A percentile compares a stretch with the other conserved stretches of the same genome.
Evolutionary conservation across 2,797 vertebrate genomes (phyloP).

Genomic region (Thripadectes ignobilis): DNA sequence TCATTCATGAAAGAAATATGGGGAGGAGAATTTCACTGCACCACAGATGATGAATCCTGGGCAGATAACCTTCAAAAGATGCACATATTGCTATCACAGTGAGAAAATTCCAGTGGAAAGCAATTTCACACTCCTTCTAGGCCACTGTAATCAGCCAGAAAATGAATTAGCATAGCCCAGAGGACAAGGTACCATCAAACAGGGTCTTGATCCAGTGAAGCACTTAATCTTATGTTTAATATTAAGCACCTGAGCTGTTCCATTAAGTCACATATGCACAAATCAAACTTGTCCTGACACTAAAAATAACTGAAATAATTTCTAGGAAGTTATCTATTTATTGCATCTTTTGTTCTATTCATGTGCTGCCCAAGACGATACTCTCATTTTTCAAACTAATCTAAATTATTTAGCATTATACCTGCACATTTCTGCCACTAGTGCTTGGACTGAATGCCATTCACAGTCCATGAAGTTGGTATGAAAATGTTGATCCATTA

Average conservation of each 20-base stretch:
- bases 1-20: slow-evolving; percentile 34
- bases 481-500: not conserved
- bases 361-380: rapidly evolving
- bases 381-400: not conserved
- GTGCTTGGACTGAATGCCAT: not conserved
- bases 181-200: not conserved
- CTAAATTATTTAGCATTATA: not conserved
- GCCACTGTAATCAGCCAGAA: slow-evolving; percentile 14
- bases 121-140: slow-evolving; percentile 17
- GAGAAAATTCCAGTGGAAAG: slow-evolving; percentile 35
- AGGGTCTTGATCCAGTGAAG: slow-evolving; percentile 11
- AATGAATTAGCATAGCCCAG: not conserved
- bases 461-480: not conserved
- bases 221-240: slow-evolving; percentile 15
- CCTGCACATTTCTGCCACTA: not conserved
- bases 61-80: slow-evolving; percentile 34
- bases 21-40: not conserved
- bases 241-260: not conserved
- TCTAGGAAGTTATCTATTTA: not conserved
- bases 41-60: not conserved
- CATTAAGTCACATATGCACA: not conserved
- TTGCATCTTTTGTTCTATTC: not conserved
- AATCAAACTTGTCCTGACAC: not conserved
- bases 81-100: not conserved
- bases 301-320: slow-evolving; percentile 15